Percentiles rank a stretch among this genome's conserved stretches.
Evolutionary conservation across 1,140 invertebrate genomes (phyloP).

Genomic region (Sesamia nonagrioides): DNA sequence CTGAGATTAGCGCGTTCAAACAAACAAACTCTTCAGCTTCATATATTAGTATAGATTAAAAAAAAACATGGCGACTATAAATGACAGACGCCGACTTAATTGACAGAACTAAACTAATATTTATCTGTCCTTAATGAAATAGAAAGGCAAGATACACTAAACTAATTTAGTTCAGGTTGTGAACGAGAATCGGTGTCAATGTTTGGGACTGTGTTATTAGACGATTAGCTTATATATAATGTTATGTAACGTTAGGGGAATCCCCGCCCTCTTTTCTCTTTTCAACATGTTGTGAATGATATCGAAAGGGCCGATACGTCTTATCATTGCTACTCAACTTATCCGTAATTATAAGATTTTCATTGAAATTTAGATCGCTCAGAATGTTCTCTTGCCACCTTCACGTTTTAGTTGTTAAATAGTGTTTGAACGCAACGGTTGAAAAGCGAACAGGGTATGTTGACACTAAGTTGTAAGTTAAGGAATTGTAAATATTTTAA

Average conservation of each 20-base stretch:
- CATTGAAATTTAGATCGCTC: slow-evolving; percentile 51
- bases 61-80: no score
- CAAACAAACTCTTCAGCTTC: no score
- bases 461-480: slow-evolving; percentile 82
- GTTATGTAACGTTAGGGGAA: slow-evolving; percentile 69
- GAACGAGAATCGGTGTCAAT: no score
- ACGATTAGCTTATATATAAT: slow-evolving; percentile 78
- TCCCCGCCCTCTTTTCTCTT: slow-evolving; percentile 79
- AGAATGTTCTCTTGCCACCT: slow-evolving; percentile 73
- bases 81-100: no score
- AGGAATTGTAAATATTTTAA: slow-evolving; percentile 86
- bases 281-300: slow-evolving; percentile 82
- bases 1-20: no score
- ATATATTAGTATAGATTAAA: no score
- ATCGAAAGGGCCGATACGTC: slow-evolving; percentile 39
- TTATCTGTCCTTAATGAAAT: no score
- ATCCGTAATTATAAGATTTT: slow-evolving; percentile 48
- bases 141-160: no score
- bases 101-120: no score
- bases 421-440: slow-evolving; percentile 78
- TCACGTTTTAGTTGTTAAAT: slow-evolving; percentile 59
- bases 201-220: slow-evolving; percentile 85
- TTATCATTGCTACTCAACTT: slow-evolving; percentile 56
- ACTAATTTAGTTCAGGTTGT: no score
- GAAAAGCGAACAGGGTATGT: slow-evolving; percentile 86